A percentile compares a stretch with the other conserved stretches of the same genome.
These are phyloP conservation scores for Aptenodytes forsteri DNA, from an alignment of 2,113 vertebrate species.

Conservation along the genomic window DNA sequence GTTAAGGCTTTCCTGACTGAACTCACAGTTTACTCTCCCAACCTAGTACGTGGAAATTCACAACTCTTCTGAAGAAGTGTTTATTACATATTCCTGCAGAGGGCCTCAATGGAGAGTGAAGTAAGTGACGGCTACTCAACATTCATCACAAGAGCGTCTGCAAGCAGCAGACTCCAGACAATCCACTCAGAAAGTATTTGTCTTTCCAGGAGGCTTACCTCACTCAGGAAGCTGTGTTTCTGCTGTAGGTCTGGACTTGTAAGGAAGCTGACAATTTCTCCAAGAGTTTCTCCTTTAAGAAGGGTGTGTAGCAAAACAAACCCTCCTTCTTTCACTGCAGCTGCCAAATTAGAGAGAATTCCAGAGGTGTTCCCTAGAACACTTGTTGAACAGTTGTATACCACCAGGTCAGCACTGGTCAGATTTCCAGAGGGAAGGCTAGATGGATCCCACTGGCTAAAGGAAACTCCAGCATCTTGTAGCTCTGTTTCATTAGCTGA, in stretches of 20 bases:
- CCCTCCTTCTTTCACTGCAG: constrained; percentile 82
- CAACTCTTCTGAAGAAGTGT: background rate
- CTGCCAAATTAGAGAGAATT: constrained; percentile 81
- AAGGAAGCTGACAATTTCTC: constrained; percentile 85
- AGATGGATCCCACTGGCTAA: constrained; percentile 84
- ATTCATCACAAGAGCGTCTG: background rate
- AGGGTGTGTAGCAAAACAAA: constrained; percentile 90
- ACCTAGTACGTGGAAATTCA: background rate
- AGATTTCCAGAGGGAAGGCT: constrained; percentile 69
- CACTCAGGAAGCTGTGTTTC: constrained; percentile 75
- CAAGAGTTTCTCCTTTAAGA: constrained; percentile 83
- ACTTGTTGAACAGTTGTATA: constrained; percentile 81
- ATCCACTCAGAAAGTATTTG: background rate
- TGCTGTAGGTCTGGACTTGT: constrained; percentile 65
- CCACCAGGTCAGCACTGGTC: constrained; percentile 79
- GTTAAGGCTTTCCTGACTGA: background rate
- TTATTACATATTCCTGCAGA: background rate
- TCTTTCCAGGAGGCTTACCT: constrained; percentile 73
- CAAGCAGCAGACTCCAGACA: background rate
- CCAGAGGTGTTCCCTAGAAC: constrained; percentile 33
- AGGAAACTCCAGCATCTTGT: constrained; percentile 66
- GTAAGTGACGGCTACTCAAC: background rate
- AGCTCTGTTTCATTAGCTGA: constrained; percentile 65
- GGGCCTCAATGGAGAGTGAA: background rate
- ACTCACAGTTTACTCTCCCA: background rate